Conservation (phyloP, 2,797 vertebrate species). For the Brotula barbata region DNA sequence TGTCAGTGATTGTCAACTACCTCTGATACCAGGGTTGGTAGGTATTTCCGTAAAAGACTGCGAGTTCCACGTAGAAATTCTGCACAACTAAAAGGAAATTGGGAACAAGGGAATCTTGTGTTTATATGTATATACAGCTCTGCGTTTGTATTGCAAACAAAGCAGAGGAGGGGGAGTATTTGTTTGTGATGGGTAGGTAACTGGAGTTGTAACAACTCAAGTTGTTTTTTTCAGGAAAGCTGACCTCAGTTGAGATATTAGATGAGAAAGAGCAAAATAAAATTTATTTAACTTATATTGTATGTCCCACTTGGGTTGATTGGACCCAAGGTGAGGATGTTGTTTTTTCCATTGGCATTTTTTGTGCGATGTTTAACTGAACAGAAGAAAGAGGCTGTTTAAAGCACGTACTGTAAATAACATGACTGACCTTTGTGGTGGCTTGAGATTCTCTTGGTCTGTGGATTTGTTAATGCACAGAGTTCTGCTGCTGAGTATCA, state of each 20-base stretch:
- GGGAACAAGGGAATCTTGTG: constrained; percentile 3
- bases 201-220: constrained; percentile 1
- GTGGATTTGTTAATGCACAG: constrained; percentile 46
- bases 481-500: constrained; percentile 14
- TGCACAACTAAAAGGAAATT: constrained; percentile 15
- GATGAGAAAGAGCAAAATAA: constrained; percentile 1
- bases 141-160: constrained; percentile 50
- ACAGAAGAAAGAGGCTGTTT: constrained; percentile 19
- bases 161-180: constrained; percentile 22
- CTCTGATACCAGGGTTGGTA: constrained; percentile 3
- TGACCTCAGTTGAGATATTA: background rate
- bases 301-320: background rate
- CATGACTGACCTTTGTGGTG: constrained; percentile 43
- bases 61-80: constrained; percentile 8
- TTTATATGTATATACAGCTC: constrained; percentile 3
- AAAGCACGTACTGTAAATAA: constrained; percentile 47
- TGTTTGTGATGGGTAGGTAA: constrained; percentile 21
- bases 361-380: background rate
- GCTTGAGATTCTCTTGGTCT: constrained; percentile 45
- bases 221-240: background rate
- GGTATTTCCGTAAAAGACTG: constrained; percentile 21
- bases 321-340: background rate
- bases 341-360: background rate
- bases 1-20: constrained; percentile 49
- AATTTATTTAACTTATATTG: no score